Conservation (phyloP, 2,888 invertebrate species). For the Silvanus unidentatus region DNA sequence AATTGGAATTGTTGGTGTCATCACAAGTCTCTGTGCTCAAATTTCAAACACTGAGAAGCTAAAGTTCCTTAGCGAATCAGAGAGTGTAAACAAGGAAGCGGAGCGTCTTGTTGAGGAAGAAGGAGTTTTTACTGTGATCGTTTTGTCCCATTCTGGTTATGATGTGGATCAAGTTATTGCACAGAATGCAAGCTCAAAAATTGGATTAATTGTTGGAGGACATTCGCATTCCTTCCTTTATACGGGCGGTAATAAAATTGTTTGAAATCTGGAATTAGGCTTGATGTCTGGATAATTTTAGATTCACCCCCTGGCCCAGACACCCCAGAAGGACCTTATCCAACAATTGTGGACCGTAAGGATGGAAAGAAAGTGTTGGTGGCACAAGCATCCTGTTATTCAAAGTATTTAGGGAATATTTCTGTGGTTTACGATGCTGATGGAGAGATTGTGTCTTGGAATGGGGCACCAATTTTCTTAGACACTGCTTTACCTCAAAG, state of each 20-base stretch:
- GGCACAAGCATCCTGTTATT: slow-evolving; percentile 67
- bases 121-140: slow-evolving; percentile 71
- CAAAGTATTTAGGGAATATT: slow-evolving; percentile 73
- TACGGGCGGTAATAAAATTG: slow-evolving; percentile 46
- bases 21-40: slow-evolving; percentile 62
- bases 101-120: slow-evolving; percentile 52
- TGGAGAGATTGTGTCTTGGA: slow-evolving; percentile 60
- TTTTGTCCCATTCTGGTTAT: slow-evolving; percentile 77
- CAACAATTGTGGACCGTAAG: slow-evolving; percentile 58
- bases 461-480: slow-evolving; percentile 63
- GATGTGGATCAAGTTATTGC: slow-evolving; percentile 65
- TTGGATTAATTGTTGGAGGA: slow-evolving; percentile 81
- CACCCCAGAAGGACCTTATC: slow-evolving; percentile 59
- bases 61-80: slow-evolving; percentile 64
- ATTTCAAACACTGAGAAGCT: slow-evolving; percentile 61
- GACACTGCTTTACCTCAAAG: slow-evolving; percentile 21
- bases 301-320: slow-evolving; percentile 53
- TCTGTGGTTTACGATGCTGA: slow-evolving; percentile 62
- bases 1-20: slow-evolving; percentile 76
- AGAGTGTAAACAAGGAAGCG: slow-evolving; percentile 62
- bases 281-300: slow-evolving; percentile 7
- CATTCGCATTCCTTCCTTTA: slow-evolving; percentile 78
- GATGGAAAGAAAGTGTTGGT: slow-evolving; percentile 56
- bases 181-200: slow-evolving; percentile 49
- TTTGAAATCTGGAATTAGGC: neutral